Percentiles rank a stretch among this genome's conserved stretches.
Evolutionary conservation across 1,140 invertebrate genomes (phyloP).

Genomic region (Drosophila sturtevanti): DNA sequence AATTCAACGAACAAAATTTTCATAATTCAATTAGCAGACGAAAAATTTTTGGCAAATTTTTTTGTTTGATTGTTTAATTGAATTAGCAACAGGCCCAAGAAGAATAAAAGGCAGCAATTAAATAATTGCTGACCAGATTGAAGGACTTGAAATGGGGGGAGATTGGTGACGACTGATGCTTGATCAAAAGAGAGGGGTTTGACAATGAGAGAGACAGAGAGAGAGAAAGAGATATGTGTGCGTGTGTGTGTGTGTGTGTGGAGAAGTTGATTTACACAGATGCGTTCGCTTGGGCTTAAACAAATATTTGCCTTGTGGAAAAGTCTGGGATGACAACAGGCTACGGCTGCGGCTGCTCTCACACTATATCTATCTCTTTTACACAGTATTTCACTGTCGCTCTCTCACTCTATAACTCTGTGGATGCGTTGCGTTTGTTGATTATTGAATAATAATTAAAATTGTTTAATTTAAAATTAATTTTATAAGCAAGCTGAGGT

Average conservation of each 20-base stretch:
- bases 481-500: conserved; percentile 52
- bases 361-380: not conserved
- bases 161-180: not conserved
- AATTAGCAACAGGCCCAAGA: conserved; percentile 33
- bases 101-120: conserved; percentile 47
- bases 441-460: conserved; percentile 67
- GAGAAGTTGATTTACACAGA: conserved; percentile 2
- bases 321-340: conserved; percentile 48
- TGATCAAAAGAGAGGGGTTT: not conserved
- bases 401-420: not conserved
- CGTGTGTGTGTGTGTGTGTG: not conserved
- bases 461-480: conserved; percentile 69
- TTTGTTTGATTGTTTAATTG: conserved; percentile 45
- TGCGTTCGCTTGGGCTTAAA: conserved; percentile 13
- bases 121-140: conserved; percentile 37
- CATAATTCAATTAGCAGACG: conserved; percentile 5
- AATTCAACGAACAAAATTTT: conserved; percentile 2
- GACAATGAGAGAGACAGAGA: not conserved
- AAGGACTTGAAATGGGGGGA: not conserved
- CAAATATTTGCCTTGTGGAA: conserved; percentile 52
- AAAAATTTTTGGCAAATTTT: conserved; percentile 3
- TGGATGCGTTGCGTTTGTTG: conserved; percentile 41
- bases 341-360: not conserved
- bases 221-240: not conserved
- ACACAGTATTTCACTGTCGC: not conserved